Base-by-base conservation (phyloP, 2,797 vertebrate genomes). In the Tenualosa thibaudeaui region DNA sequence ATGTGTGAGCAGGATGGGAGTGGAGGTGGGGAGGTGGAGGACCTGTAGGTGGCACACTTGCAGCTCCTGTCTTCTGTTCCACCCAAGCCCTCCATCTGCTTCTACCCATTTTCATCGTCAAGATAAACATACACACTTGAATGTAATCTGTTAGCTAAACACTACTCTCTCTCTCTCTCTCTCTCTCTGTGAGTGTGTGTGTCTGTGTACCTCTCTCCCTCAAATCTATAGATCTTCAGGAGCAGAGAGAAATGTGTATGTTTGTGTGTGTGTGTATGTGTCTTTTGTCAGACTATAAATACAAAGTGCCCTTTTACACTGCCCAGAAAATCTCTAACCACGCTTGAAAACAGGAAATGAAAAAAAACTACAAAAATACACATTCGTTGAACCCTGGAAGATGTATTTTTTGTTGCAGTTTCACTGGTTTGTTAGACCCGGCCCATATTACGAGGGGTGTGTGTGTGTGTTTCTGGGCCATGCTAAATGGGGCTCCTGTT, bases 61-160 rank as follows among this genome's bases (percentile, higher is more conserved):
- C 68, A 43, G 71, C 43, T 17, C 40, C 88, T 87, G 87, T 92
- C 93, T 90, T 85, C 84, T 87, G 87, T 86, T 88, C 62, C 85
- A 87, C 86, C 81, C 5, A 83, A 88, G 91, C 53, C 81, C 87
- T 90, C 90, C 90, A 92, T 93, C 90, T 91, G 90, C 91, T 92
- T 92, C 51, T 62, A n/a, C n/a, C 2, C n/a, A 3, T 78, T 78
- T 78, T 78, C 71, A 78, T 78, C 71, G 6, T 22, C 71, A 40
- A 3, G n/a, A 26, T 68, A 75, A 37, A 78, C 40, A 78, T 37
- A 46, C 71, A 46, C 71, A 78, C 24, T 17, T 13, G 19, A 40
- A 46, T 78, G 17, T 78, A 71, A 15, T 37, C 65, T 15, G 5
- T 43, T 17, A 43, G 62, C 26, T 37, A 24, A 68, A 68, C n/a